Conservation (phyloP, 1,140 invertebrate species). For the Pomacea maculata region DNA sequence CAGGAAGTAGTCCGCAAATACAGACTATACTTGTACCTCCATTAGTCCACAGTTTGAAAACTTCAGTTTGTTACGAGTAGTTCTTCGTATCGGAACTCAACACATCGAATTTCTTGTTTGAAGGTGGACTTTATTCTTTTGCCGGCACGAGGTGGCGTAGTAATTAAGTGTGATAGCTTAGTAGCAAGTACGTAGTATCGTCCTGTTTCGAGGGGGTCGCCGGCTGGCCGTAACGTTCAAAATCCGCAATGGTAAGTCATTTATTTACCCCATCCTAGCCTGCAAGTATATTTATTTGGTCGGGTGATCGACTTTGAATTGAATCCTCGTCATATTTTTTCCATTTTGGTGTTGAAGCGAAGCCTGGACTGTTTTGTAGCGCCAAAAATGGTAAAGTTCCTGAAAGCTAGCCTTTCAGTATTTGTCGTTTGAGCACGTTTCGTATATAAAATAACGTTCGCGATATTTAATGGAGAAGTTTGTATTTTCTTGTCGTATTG, state of each 20-base stretch:
- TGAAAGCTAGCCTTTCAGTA: neutral
- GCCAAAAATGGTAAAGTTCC: conserved; percentile 22
- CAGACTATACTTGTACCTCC: too few species aligned
- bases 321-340: too few species aligned
- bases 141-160: neutral
- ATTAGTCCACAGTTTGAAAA: too few species aligned
- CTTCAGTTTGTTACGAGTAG: too few species aligned
- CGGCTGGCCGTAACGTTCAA: neutral
- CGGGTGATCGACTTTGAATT: too few species aligned
- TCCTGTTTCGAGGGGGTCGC: neutral
- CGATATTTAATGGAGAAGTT: too few species aligned
- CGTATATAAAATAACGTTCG: neutral
- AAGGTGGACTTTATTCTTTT: neutral
- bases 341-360: too few species aligned
- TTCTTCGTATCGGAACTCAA: too few species aligned
- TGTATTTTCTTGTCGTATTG: too few species aligned
- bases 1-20: conserved; percentile 17
- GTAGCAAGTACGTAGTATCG: neutral
- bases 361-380: neutral
- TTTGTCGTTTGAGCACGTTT: neutral
- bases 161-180: neutral
- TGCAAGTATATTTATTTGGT: neutral
- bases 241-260: conserved; percentile 20
- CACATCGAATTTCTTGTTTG: too few species aligned
- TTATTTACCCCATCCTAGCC: neutral